These are phyloP conservation scores for Drosophila multiciliata DNA, from an alignment of 2,888 invertebrate genomes.

Conservation along the genomic window DNA sequence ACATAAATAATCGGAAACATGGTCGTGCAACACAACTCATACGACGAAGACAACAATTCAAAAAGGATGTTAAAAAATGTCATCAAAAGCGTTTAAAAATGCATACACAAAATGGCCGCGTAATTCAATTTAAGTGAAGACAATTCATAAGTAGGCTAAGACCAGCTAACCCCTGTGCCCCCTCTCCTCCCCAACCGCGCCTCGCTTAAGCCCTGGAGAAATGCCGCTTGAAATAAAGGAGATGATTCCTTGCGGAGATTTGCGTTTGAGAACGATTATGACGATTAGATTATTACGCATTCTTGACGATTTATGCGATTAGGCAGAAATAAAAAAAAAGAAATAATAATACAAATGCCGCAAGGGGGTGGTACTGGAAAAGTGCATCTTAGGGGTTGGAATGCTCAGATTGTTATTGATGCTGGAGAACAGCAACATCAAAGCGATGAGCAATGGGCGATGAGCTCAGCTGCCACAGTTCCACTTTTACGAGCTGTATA, in stretches of 20 bases:
- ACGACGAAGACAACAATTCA: not conserved
- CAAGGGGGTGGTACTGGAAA: slow-evolving; percentile 9
- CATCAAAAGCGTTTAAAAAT: slow-evolving; percentile 77
- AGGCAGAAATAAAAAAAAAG: slow-evolving; percentile 48
- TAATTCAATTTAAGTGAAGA: slow-evolving; percentile 65
- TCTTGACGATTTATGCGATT: slow-evolving; percentile 79
- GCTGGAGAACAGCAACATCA: slow-evolving; percentile 50
- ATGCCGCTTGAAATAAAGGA: slow-evolving; percentile 32
- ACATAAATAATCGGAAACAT: slow-evolving; percentile 35
- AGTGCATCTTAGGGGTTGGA: slow-evolving; percentile 47
- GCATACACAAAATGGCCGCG: slow-evolving; percentile 51
- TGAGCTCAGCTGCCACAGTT: slow-evolving; percentile 73
- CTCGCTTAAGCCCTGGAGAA: slow-evolving; percentile 9
- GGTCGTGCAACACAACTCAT: not conserved
- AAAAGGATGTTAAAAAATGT: slow-evolving; percentile 63
- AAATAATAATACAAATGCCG: slow-evolving; percentile 35
- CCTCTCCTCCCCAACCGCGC: not conserved
- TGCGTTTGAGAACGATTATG: slow-evolving; percentile 65
- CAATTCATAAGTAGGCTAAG: slow-evolving; percentile 64
- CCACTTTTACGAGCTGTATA: slow-evolving; percentile 59
- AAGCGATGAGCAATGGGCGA: slow-evolving; percentile 42
- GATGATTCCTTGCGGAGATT: slow-evolving; percentile 50
- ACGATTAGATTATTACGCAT: slow-evolving; percentile 81
- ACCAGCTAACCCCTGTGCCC: not conserved
- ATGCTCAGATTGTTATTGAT: slow-evolving; percentile 61